Base-by-base conservation (phyloP, 2,888 invertebrate genomes). In the Pterobdella sp. region DNA sequence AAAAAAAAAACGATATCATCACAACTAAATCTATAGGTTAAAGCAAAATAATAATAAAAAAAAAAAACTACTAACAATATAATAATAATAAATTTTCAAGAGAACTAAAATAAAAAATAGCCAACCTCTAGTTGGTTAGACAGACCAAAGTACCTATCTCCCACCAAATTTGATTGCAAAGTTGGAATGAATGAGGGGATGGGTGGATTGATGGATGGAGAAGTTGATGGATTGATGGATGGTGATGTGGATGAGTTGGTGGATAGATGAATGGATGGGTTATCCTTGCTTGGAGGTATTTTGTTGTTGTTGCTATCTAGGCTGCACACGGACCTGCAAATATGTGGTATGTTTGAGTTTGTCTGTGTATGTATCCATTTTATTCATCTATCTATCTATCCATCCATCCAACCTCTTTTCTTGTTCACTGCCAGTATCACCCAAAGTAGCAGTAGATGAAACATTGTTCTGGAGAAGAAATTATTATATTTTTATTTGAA, bases 71-170 rank as follows among this genome's bases (percentile, higher is more conserved):
- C 18, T n/a, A 26, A 56, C 60, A 56, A 56, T n/a, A 42, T 42
- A 42, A 42, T 42, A 42, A 42, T 42, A 42, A 42, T 42, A 42
- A 42, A 42, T 14, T 42, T 14, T 14, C 18, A 42, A 18, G 18
- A 56, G 26, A 22, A 56, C 18, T 26, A 56, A n/a, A 18, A 4
- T 56, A 18, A 56, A 26, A 56, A 3, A 56, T 14, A 56, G 26
- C 18, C n/a, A 56, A 56, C 60, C 60, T 56, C 60, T 7, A 56
- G 4, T 22, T 56, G 60, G 60, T 56, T 56, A 3, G 60, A 56
- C n/a, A 56, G 18, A 3, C 60, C 60, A 26, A 56, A 56, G 60
- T 56, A 56, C 60, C 60, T 56, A 26, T 56, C 60, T 7, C 60
- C 60, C 4, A 56, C n/a, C 10, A 56, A 26, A 56, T 3, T 18